Evolutionary conservation across 2,797 vertebrate genomes (phyloP).

Genomic region (Sebastiscus tertius): DNA sequence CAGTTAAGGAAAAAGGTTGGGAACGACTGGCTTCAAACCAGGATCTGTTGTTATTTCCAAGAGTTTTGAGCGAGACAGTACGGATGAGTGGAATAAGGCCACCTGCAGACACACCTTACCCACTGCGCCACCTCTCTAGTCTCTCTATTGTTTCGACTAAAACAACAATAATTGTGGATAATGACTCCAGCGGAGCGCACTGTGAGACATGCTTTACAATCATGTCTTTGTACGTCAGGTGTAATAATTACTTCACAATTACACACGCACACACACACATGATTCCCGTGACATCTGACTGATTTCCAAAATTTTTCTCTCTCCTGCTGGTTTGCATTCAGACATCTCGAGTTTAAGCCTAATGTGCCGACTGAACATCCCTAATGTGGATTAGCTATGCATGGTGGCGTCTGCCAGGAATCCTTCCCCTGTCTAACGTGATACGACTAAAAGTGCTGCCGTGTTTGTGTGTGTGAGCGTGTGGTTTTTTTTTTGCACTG

Average conservation of each 20-base stretch:
- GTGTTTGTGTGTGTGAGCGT: constrained; percentile 18
- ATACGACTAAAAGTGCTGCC: constrained; percentile 43
- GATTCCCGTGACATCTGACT: constrained; percentile 54
- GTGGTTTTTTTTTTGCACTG: constrained; percentile 10
- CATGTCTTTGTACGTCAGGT: constrained; percentile 22
- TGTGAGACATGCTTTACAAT: neutral
- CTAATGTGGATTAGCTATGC: constrained; percentile 78
- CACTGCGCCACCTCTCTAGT: neutral
- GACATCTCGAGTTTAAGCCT: constrained; percentile 50
- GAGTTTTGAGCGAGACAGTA: neutral
- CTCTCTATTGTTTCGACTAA: neutral
- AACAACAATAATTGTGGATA: constrained; percentile 19
- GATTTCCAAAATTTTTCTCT: constrained; percentile 47
- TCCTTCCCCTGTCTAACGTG: constrained; percentile 46
- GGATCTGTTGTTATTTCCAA: neutral
- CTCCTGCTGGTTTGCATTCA: constrained; percentile 57
- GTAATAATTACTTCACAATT: constrained; percentile 31
- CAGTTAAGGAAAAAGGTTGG: too few relatives aligned
- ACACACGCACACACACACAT: neutral
- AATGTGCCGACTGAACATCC: constrained; percentile 65
- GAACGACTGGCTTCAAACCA: neutral
- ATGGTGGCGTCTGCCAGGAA: constrained; percentile 58
- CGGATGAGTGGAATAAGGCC: neutral
- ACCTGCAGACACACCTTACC: neutral
- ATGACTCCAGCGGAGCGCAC: neutral